A percentile compares a stretch with the other conserved stretches of the same genome.
Evolutionary conservation across 2,888 invertebrate genomes (phyloP).

Genomic region (Arge pagana): DNA sequence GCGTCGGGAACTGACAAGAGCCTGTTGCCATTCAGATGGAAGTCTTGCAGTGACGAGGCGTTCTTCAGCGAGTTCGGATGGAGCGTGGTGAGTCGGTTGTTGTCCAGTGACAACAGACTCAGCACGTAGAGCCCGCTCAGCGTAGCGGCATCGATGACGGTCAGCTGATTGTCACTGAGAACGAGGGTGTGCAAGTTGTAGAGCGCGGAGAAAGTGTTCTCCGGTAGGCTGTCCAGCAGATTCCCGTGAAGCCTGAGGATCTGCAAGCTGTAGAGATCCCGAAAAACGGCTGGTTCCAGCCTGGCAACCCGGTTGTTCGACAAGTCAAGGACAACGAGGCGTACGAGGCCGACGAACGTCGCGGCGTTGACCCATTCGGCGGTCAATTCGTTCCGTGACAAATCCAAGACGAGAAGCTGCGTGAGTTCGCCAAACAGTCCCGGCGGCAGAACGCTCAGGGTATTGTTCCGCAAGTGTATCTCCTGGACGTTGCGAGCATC

Average conservation of each 20-base stretch:
- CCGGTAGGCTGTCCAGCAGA: slow-evolving; percentile 74
- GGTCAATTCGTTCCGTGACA: slow-evolving; percentile 79
- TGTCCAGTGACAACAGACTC: slow-evolving; percentile 77
- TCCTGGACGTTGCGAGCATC: slow-evolving; percentile 79
- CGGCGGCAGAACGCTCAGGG: slow-evolving; percentile 78
- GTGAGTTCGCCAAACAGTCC: slow-evolving; percentile 77
- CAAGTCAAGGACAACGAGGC: slow-evolving; percentile 77
- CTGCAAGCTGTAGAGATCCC: slow-evolving; percentile 79
- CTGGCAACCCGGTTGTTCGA: slow-evolving; percentile 77
- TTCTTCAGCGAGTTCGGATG: slow-evolving; percentile 78
- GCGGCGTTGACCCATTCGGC: slow-evolving; percentile 83
- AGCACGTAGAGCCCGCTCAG: slow-evolving; percentile 78
- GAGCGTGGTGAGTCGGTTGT: slow-evolving; percentile 76
- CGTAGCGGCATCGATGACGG: slow-evolving; percentile 74
- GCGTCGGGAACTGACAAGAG: slow-evolving; percentile 76
- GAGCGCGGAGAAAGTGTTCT: slow-evolving; percentile 77
- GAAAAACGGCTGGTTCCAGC: slow-evolving; percentile 76
- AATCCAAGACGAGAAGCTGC: slow-evolving; percentile 75
- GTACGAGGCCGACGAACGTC: slow-evolving; percentile 76
- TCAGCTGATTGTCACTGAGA: slow-evolving; percentile 79
- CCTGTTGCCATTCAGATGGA: slow-evolving; percentile 83
- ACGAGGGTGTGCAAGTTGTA: slow-evolving; percentile 81
- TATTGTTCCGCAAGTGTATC: slow-evolving; percentile 81
- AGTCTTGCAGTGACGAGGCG: slow-evolving; percentile 78
- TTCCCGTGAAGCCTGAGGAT: slow-evolving; percentile 81